Conservation (phyloP, 2,888 invertebrate genomes). For the Oscheius sp. region DNA sequence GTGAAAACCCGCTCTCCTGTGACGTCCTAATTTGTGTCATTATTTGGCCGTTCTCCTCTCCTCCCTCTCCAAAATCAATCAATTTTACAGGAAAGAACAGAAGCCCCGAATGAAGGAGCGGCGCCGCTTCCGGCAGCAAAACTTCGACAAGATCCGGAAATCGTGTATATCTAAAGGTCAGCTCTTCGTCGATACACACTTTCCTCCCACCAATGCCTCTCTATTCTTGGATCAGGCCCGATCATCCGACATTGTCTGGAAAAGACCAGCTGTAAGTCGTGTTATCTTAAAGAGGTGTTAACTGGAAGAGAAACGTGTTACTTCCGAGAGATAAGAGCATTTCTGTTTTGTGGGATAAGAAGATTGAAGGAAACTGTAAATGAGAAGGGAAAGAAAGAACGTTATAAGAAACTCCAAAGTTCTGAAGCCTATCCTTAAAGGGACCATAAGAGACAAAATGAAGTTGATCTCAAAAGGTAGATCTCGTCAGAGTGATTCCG, state of each 20-base stretch:
- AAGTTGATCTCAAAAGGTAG: too few species aligned
- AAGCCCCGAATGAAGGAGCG: slow-evolving; percentile 36
- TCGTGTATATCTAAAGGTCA: slow-evolving; percentile 60
- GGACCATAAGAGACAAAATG: too few species aligned
- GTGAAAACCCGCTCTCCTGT: background rate
- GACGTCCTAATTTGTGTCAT: slow-evolving; percentile 28
- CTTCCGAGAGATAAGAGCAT: too few species aligned
- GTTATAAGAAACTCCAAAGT: too few species aligned
- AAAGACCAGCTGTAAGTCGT: slow-evolving; percentile 74
- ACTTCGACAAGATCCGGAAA: slow-evolving; percentile 52
- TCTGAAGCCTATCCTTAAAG: too few species aligned
- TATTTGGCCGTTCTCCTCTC: background rate
- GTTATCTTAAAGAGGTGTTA: background rate
- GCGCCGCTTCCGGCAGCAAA: slow-evolving; percentile 54
- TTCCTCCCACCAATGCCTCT: slow-evolving; percentile 75
- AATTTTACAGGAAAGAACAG: background rate
- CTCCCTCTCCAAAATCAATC: background rate
- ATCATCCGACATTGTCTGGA: slow-evolving; percentile 74
- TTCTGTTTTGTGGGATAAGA: too few species aligned
- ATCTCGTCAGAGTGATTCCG: too few species aligned
- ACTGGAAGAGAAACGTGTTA: too few species aligned
- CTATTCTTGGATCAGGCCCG: slow-evolving; percentile 74
- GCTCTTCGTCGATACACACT: slow-evolving; percentile 75
- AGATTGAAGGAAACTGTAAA: too few species aligned
- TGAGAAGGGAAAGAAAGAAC: too few species aligned